Evolutionary conservation across 2,113 vertebrate genomes (phyloP), one percentile per base, ranked within the genome.

Genomic region (Australoheros scitulus): DNA sequence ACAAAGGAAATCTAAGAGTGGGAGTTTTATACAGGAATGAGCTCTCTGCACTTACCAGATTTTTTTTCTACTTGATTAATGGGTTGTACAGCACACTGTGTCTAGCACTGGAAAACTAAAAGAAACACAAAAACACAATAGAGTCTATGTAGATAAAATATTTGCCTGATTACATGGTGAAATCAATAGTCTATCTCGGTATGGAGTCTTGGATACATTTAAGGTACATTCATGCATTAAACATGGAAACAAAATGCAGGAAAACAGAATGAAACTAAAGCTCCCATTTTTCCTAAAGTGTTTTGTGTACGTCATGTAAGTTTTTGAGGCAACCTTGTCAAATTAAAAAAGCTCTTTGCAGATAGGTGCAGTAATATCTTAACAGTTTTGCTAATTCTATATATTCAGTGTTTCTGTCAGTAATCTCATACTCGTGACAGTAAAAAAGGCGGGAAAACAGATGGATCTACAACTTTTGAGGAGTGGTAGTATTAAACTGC

Each of bases 1-100:
- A 84, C 81, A 80, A 83, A 29, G 72, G 41, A 80, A 65, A 77
- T 41, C 41, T 17, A 55, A 72, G 65, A 81, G 76, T 18, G 14
- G 41, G 41, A 14, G 38, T 65, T 79, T 65, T 70, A 72, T 8
- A 24, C 11, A 76, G 26, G 36, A 36, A 78, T 58, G 1, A 68
- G 55, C 3, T 26, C 7, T 72, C 38, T 76, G 17, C 24, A 41
- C 17, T 38, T 70, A 74, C 11, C 70, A 83, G 74, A 63, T 61
- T 80, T 50, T 32, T 57, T 57, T 64, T 79, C 26, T 32, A 34
- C 10, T 2, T 72, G 79, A 87, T 86, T 38, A 76, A 83, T 80
- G 59, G 56, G 18, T 50, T 88, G 56, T 38, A 47, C 9, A 70
- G 43, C 5, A 5, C 2, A 78, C 24, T n/a, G 10, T 72, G 68